Evolutionary conservation across 2,113 vertebrate species (phyloP).

Genomic region (Aptenodytes forsteri): DNA sequence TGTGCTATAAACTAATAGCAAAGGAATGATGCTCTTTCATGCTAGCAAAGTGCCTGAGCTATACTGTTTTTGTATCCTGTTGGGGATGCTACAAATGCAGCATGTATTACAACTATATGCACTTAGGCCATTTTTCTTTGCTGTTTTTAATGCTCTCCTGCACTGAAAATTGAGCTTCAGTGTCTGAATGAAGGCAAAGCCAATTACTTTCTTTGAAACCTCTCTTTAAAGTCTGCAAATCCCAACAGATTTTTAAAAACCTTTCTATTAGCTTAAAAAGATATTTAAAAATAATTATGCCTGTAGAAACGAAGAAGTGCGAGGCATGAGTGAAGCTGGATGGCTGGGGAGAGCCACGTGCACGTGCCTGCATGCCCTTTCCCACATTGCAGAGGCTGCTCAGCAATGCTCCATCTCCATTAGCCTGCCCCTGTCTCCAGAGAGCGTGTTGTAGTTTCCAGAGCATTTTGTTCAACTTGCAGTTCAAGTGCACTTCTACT

Average conservation of each 20-base stretch:
- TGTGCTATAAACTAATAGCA: constrained; percentile 53
- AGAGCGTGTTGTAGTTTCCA: neutral
- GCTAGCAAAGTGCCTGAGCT: constrained; percentile 36
- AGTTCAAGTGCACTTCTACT: neutral
- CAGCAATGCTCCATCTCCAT: neutral
- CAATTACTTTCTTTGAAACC: constrained; percentile 47
- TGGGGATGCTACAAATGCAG: constrained; percentile 42
- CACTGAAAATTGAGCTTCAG: constrained; percentile 38
- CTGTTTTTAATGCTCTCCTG: constrained; percentile 43
- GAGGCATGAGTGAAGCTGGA: neutral
- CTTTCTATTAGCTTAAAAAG: constrained; percentile 32
- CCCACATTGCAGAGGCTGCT: neutral
- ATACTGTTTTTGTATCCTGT: constrained; percentile 30
- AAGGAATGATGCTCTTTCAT: constrained; percentile 64
- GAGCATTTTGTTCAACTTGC: neutral
- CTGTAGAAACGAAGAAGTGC: neutral
- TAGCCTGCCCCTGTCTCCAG: neutral
- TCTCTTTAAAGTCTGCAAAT: constrained; percentile 31
- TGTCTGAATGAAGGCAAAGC: neutral
- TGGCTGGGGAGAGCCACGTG: neutral
- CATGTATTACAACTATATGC: constrained; percentile 46
- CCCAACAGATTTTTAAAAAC: constrained; percentile 7
- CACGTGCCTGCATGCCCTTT: neutral
- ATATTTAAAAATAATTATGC: neutral
- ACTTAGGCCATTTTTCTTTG: constrained; percentile 62